Evolutionary conservation across 1,140 invertebrate genomes (phyloP).

Genomic region (Delia radicum): DNA sequence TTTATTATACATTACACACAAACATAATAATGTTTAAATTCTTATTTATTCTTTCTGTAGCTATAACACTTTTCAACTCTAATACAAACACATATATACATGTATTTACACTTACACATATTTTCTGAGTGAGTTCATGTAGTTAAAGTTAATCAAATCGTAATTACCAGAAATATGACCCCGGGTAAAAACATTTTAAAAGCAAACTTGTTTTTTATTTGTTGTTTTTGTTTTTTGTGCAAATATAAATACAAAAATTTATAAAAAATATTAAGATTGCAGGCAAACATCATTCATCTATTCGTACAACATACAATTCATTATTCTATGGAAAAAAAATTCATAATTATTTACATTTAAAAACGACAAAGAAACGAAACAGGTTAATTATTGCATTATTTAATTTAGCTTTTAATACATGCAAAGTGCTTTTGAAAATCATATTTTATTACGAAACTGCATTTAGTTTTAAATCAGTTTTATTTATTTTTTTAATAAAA

Average conservation of each 20-base stretch:
- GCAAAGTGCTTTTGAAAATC: not conserved
- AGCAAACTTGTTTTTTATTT: conserved; percentile 48
- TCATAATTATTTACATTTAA: not conserved
- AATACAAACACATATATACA: not conserved
- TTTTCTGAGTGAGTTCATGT: conserved; percentile 42
- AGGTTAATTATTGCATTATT: not conserved
- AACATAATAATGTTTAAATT: not conserved
- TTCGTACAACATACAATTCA: too few species aligned
- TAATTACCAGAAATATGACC: conserved; percentile 51
- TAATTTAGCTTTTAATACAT: not conserved
- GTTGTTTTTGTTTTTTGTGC: not conserved
- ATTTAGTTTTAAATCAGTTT: not conserved
- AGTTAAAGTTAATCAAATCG: conserved; percentile 57
- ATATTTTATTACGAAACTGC: not conserved
- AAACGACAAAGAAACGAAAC: not conserved
- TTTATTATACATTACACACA: not conserved
- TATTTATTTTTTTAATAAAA: not conserved
- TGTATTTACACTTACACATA: not conserved
- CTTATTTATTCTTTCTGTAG: not conserved
- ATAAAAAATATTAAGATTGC: too few species aligned
- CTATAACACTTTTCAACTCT: not conserved
- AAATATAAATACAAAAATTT: not conserved
- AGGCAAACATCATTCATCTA: too few species aligned
- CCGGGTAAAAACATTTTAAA: conserved; percentile 50
- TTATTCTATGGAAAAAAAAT: too few species aligned